phyloP scores from a whole-genome alignment of 2,888 invertebrate species.

The Quadroppia sp. region DNA sequence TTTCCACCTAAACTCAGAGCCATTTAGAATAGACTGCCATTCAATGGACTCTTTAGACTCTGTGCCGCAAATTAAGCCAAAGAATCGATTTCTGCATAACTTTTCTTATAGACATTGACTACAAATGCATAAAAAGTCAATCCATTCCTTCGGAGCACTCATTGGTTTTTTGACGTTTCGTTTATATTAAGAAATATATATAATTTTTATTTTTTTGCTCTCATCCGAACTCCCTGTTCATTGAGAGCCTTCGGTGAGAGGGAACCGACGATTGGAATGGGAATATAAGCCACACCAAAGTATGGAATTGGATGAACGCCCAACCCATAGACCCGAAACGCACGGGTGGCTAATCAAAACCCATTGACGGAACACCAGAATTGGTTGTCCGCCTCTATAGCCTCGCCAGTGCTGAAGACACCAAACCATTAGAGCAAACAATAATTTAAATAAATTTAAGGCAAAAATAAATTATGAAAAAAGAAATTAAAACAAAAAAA shows the following conservation, averaged over 20 bases:
- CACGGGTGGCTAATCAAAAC: conserved; percentile 13
- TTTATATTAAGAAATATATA: no score
- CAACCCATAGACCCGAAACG: not conserved
- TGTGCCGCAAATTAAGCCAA: not conserved
- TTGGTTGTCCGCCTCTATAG: not conserved
- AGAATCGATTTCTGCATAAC: not conserved
- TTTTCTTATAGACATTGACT: not conserved
- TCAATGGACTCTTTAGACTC: not conserved
- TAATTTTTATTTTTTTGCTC: no score
- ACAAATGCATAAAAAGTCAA: conserved; percentile 8
- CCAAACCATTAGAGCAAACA: not conserved
- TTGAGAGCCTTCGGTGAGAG: not conserved
- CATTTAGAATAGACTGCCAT: not conserved
- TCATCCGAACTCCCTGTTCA: no score
- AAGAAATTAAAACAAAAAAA: not conserved
- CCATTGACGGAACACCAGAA: not conserved
- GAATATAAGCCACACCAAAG: conserved; percentile 12
- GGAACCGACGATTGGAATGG: not conserved
- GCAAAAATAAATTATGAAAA: not conserved
- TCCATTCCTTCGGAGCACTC: not conserved
- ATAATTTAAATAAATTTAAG: not conserved
- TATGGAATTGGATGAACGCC: not conserved
- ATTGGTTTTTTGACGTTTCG: not conserved
- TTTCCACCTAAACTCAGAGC: not conserved
- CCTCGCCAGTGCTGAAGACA: not conserved